phyloP scores from a whole-genome alignment of 2,113 vertebrate genomes.

The Catharus bicknelli region DNA sequence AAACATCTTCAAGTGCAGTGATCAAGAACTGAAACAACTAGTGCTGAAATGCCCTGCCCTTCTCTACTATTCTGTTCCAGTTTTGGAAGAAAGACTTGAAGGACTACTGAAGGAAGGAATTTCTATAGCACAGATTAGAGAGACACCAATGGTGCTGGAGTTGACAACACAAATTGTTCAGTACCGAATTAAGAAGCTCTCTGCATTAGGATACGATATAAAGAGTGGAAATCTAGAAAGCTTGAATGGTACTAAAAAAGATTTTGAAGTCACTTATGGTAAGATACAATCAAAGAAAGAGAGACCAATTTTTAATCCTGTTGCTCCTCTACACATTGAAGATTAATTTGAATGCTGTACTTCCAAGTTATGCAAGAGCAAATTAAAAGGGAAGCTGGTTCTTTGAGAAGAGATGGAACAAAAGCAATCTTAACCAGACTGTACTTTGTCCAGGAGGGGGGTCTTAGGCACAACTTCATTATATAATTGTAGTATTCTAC shows the following conservation, averaged over 20 bases:
- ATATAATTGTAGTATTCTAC: neutral
- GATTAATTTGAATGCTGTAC: conserved; percentile 52
- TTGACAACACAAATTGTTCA: conserved; percentile 87
- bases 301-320: conserved; percentile 91
- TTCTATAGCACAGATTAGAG: conserved; percentile 82
- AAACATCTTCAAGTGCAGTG: conserved; percentile 78
- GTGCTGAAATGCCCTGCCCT: conserved; percentile 86
- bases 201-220: conserved; percentile 76
- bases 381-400: neutral
- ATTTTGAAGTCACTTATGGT: conserved; percentile 86
- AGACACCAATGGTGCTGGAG: conserved; percentile 84
- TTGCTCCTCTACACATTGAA: conserved; percentile 81
- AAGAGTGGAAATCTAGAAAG: conserved; percentile 78
- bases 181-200: conserved; percentile 83
- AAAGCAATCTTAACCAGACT: neutral
- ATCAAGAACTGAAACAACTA: conserved; percentile 77
- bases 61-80: conserved; percentile 81
- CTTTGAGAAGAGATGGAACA: neutral
- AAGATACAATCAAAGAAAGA: conserved; percentile 82
- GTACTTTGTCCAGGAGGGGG: neutral
- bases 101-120: conserved; percentile 80
- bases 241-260: conserved; percentile 89
- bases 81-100: conserved; percentile 83
- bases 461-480: neutral
- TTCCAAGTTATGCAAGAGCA: neutral